Percentiles rank a stretch among this genome's conserved stretches.
Evolutionary conservation across 1,140 invertebrate species (phyloP).

Genomic region (Aleiodes sp.): DNA sequence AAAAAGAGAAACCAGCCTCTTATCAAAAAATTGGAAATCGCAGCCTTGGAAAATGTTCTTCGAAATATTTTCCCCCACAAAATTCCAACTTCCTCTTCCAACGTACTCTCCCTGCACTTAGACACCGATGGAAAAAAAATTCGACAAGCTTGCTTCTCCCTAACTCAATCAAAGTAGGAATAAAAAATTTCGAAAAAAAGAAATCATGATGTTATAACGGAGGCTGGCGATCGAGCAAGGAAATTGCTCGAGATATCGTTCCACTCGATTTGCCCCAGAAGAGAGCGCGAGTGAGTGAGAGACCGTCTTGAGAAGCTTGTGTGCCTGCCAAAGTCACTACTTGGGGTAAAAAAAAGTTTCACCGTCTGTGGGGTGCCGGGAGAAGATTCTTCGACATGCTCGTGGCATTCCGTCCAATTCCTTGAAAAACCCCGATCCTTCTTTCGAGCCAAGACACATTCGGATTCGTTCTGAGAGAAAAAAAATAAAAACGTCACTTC

Average conservation of each 20-base stretch:
- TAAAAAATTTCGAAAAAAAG: slow-evolving; percentile 16
- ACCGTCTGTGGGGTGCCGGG: slow-evolving; percentile 2
- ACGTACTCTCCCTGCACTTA: no score
- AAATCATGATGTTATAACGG: slow-evolving; percentile 9
- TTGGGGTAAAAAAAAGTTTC: slow-evolving; percentile 1
- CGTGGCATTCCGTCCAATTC: slow-evolving; percentile 11
- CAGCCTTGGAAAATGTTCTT: no score
- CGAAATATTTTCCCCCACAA: no score
- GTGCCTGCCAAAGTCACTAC: not conserved
- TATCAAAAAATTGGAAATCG: no score
- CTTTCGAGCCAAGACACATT: not conserved
- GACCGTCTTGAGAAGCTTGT: slow-evolving; percentile 12
- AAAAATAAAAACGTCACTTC: not conserved
- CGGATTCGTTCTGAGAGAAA: no score
- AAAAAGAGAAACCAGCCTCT: no score
- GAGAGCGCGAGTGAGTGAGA: not conserved
- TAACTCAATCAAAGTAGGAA: not conserved
- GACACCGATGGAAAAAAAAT: no score
- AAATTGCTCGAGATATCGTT: slow-evolving; percentile 40
- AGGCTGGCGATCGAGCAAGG: not conserved
- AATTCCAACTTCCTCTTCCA: no score
- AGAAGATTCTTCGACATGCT: slow-evolving; percentile 11
- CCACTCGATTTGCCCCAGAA: slow-evolving; percentile 50
- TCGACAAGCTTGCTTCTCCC: not conserved
- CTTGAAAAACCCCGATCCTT: not conserved